Evolutionary conservation across 2,888 invertebrate genomes (phyloP), one percentile per base, ranked within the genome.

Genomic region (Tetragnatha montana): DNA sequence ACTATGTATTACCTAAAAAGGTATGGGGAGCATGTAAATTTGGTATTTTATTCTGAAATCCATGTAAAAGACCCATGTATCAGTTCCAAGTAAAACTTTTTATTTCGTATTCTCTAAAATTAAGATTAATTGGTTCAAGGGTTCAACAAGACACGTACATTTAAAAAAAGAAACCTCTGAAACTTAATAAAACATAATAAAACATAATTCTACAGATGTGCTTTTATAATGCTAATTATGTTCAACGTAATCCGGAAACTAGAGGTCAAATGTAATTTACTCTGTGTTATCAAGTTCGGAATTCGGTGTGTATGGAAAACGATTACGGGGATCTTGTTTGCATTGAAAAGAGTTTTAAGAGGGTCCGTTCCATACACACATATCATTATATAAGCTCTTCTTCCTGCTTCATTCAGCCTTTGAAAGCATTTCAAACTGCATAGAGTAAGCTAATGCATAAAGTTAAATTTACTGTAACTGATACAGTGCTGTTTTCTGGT

Each of bases 261-360:
- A 19, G 21, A n/a, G 21, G 22, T 49, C 70, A 82, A n/a, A 22
- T 35, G 21, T 35, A 21, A 51, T 19, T 19, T 71, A 51, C 74
- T 82, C 73, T 60, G 73, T 74, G 82, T 21, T 73, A 74, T 74
- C 49, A 17, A 47, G 73, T 73, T 73, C n/a, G 17, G 51, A 10
- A 75, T 17, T 49, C 10, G n/a, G 47, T 35, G 47, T 35, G 51
- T 17, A 12, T 60, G 6, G n/a, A 60, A 82, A 82, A n/a, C 51
- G 73, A 82, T 82, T 74, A 82, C 60, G 21, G 60, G 21, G 60
- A 17, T 35, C 51, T 22, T 73, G 51, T 82, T 82, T 71, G 35
- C 17, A 74, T 74, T 73, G 50, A 51, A 50, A 8, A 8, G 21
- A 14, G 14, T 10, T 50, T 50, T 4, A 76, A 6, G 47, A 60